Conservation (phyloP, 1,140 invertebrate species). For the Drosophila truncata region DNA sequence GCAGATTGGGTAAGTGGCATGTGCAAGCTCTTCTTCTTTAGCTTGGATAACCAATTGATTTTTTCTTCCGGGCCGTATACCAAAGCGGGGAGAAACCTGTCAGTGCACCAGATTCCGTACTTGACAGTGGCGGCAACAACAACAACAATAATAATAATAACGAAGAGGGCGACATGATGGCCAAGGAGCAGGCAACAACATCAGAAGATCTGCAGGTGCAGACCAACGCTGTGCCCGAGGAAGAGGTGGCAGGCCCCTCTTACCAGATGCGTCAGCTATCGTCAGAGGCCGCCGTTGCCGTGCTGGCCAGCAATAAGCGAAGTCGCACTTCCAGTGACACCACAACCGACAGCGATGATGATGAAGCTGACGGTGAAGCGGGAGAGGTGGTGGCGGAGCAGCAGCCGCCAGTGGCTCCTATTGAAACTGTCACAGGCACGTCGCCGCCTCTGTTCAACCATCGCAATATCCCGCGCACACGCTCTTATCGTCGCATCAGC, state of each 20-base stretch:
- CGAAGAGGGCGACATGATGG: slow-evolving; percentile 7
- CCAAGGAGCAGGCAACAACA: neutral
- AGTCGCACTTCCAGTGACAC: neutral
- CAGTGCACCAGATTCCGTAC: neutral
- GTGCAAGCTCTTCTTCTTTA: slow-evolving; percentile 15
- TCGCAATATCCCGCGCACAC: slow-evolving; percentile 22
- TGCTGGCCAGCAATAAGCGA: slow-evolving; percentile 6
- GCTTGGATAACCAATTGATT: slow-evolving; percentile 43
- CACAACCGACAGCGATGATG: slow-evolving; percentile 16
- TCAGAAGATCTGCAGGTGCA: neutral
- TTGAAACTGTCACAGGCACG: neutral
- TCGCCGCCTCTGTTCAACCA: slow-evolving; percentile 28
- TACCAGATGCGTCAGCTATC: slow-evolving; percentile 3
- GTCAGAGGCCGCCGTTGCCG: slow-evolving; percentile 11
- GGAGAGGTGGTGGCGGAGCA: neutral
- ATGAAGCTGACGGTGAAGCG: slow-evolving; percentile 1
- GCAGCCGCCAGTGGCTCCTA: neutral
- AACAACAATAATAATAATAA: slow-evolving; percentile 30
- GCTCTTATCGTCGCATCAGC: slow-evolving; percentile 50
- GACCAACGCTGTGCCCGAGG: neutral
- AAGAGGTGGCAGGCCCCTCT: slow-evolving; percentile 8
- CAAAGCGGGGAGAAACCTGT: slow-evolving; percentile 19
- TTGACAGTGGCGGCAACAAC: slow-evolving; percentile 11
- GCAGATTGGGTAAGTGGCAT: slow-evolving; percentile 28
- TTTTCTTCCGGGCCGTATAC: neutral